Conservation (phyloP, 64 coral and sea anemone species). For the Anthopleura sola region DNA sequence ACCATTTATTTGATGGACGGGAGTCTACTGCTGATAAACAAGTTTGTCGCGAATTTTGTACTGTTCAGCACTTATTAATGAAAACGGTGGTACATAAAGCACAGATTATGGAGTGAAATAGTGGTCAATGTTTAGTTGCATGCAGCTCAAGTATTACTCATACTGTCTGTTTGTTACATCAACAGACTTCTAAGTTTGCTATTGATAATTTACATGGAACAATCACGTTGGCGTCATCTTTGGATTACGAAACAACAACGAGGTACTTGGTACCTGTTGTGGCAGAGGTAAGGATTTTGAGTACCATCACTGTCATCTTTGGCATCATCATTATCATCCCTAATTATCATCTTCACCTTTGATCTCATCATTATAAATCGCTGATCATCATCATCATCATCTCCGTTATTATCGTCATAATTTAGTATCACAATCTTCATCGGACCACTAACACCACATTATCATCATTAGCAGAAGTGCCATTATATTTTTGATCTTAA, state of each 20-base stretch:
- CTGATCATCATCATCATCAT: background rate
- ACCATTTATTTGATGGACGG: too few relatives aligned
- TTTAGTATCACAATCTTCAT: too few relatives aligned
- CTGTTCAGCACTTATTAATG: too few relatives aligned
- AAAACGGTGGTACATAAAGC: too few relatives aligned
- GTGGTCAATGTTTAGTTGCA: too few relatives aligned
- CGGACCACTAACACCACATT: background rate
- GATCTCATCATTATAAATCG: background rate
- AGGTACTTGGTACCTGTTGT: conserved; percentile 40
- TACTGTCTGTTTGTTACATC: background rate
- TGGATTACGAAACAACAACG: conserved; percentile 39
- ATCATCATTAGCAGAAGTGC: background rate
- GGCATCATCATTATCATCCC: background rate
- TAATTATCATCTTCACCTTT: background rate
- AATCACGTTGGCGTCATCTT: conserved; percentile 18
- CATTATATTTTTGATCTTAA: too few relatives aligned
- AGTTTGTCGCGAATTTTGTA: too few relatives aligned
- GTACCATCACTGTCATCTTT: too few relatives aligned
- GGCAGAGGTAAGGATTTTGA: conserved; percentile 35
- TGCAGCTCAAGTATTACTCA: background rate
- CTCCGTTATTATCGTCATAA: too few relatives aligned
- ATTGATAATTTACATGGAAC: conserved; percentile 28
- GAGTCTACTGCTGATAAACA: too few relatives aligned
- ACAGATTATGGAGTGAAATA: too few relatives aligned
- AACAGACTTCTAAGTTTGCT: conserved; percentile 21